Percentiles rank a stretch among this genome's conserved stretches.
These are phyloP conservation scores for Heliconius hortense DNA, from an alignment of 2,888 invertebrate species.

Conservation along the genomic window DNA sequence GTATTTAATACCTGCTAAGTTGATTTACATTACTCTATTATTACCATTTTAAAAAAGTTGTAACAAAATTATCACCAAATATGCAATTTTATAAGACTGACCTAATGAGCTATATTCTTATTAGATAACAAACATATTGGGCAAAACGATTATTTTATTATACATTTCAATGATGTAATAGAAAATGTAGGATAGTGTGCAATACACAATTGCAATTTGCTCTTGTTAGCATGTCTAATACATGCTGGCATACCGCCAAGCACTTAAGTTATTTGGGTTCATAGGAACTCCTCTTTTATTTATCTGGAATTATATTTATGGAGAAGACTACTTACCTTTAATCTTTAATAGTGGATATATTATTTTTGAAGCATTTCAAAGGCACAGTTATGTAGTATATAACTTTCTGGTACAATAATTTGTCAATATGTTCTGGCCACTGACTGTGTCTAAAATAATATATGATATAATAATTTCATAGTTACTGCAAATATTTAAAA, in stretches of 20 bases:
- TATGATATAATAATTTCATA: not conserved
- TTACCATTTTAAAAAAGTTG: not conserved
- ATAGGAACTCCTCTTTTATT: constrained; percentile 42
- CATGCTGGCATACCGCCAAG: constrained; percentile 48
- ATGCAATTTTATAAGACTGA: not conserved
- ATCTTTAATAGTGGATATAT: not conserved
- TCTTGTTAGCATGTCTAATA: constrained; percentile 35
- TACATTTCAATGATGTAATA: constrained; percentile 21
- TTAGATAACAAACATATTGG: constrained; percentile 2
- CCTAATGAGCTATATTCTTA: constrained; percentile 7
- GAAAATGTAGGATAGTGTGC: constrained; percentile 15
- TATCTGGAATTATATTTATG: constrained; percentile 35
- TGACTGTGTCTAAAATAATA: not conserved
- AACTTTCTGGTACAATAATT: not conserved
- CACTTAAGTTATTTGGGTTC: constrained; percentile 43
- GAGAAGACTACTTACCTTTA: constrained; percentile 8
- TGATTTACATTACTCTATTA: not conserved
- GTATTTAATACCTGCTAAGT: constrained; percentile 22
- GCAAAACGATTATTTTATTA: constrained; percentile 9
- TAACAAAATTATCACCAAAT: not conserved
- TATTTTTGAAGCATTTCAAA: not conserved
- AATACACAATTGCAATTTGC: constrained; percentile 32
- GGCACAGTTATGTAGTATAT: not conserved
- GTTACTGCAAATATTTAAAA: no score
- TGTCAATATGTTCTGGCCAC: no score